phyloP scores from a whole-genome alignment of 30 jellyfish, hydroid and myxozoan genomes.

The Hydractinia symbiolongicarpus region DNA sequence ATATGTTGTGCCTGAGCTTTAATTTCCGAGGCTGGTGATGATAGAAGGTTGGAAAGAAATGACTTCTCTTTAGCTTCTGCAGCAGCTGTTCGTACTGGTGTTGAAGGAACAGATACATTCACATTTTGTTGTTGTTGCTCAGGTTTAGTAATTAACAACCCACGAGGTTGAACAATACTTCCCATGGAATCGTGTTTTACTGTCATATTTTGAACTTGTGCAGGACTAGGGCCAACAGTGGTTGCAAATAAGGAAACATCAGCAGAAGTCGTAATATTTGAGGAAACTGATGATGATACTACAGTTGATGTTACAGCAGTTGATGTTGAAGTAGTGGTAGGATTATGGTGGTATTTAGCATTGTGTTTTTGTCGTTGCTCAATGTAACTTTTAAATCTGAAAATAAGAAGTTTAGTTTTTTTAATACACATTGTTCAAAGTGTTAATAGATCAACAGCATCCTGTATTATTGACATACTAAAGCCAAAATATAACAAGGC shows the following conservation, averaged over 20 bases:
- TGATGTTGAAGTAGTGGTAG: slow-evolving; percentile 19
- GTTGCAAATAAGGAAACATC: background rate
- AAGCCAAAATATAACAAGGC: too few relatives aligned
- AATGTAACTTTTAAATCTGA: slow-evolving; percentile 78
- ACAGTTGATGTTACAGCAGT: slow-evolving; percentile 16
- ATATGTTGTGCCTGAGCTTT: slow-evolving; percentile 26
- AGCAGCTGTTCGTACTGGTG: background rate
- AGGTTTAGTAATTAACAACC: slow-evolving; percentile 5
- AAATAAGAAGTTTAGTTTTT: background rate
- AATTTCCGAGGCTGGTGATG: slow-evolving; percentile 30
- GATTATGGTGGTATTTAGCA: slow-evolving; percentile 51
- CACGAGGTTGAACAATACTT: background rate
- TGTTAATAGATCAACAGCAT: background rate
- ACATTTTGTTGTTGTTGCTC: slow-evolving; percentile 12
- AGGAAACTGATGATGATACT: background rate
- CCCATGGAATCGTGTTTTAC: background rate
- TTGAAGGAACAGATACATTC: background rate
- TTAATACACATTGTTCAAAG: background rate
- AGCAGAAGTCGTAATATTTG: background rate
- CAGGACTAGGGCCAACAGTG: slow-evolving; percentile 20
- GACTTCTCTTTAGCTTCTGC: slow-evolving; percentile 11
- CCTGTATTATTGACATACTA: too few relatives aligned
- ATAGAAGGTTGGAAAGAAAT: slow-evolving; percentile 15
- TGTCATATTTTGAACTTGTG: slow-evolving; percentile 8
- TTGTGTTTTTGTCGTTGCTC: slow-evolving; percentile 93